Conservation (phyloP, 2,113 vertebrate genomes). For the Rhodinocichla rosea region DNA sequence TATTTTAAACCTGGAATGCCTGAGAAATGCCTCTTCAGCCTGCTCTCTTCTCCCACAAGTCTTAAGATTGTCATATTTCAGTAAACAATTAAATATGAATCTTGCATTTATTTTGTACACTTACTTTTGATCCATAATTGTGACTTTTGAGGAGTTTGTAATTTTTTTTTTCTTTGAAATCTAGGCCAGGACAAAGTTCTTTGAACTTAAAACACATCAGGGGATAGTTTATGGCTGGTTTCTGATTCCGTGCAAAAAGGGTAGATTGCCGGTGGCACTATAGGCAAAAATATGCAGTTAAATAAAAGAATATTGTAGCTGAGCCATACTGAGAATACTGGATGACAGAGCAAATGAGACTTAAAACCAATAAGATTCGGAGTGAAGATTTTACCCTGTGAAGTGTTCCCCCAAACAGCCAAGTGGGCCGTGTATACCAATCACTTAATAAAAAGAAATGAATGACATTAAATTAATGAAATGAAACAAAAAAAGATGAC, state of each 20-base stretch:
- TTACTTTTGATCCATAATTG: neutral
- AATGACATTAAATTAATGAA: neutral
- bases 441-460: neutral
- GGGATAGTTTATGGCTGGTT: neutral
- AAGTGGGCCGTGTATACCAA: neutral
- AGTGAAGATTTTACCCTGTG: neutral
- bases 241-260: neutral
- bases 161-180: neutral
- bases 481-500: neutral
- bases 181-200: neutral
- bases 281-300: neutral
- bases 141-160: neutral
- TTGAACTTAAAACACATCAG: neutral
- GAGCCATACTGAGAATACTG: neutral
- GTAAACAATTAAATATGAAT: neutral
- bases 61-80: neutral
- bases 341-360: neutral
- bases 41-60: neutral
- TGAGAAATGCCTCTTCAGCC: neutral
- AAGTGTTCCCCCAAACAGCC: neutral
- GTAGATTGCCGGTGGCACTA: neutral
- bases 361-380: neutral
- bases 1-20: neutral
- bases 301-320: neutral
- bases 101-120: neutral